phyloP scores from a whole-genome alignment of 2,797 vertebrate species.

The Chelonia mydas region DNA sequence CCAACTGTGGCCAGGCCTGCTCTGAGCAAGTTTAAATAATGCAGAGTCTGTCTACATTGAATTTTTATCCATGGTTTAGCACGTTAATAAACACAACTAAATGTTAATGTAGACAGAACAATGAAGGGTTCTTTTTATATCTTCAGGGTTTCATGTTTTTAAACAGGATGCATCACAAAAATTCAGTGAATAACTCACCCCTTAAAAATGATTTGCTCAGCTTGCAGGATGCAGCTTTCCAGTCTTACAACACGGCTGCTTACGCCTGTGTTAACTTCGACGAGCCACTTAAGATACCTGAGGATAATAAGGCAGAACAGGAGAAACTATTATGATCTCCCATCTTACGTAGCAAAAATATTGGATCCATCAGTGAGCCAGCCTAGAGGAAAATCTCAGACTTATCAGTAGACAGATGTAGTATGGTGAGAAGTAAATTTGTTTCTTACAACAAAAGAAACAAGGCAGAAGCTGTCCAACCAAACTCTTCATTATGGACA shows the following conservation, averaged over 20 bases:
- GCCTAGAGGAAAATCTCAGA: background rate
- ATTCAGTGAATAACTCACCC: constrained; percentile 18
- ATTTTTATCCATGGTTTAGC: background rate
- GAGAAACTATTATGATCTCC: background rate
- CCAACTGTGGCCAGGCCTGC: background rate
- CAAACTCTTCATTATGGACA: background rate
- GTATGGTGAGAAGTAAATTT: background rate
- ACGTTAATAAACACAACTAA: constrained; percentile 40
- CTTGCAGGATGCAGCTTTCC: background rate
- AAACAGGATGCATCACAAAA: constrained; percentile 11
- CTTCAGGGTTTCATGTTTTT: background rate
- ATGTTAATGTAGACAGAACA: background rate
- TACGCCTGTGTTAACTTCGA: background rate
- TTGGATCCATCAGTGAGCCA: background rate
- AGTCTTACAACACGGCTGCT: background rate
- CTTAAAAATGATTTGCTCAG: background rate
- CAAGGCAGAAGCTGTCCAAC: background rate
- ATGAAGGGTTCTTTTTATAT: background rate
- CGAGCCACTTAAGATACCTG: background rate
- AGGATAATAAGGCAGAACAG: background rate
- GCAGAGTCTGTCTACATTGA: background rate
- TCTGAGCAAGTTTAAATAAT: background rate
- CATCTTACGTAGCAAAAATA: background rate
- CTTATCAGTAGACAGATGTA: background rate
- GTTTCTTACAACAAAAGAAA: constrained; percentile 13